Evolutionary conservation across 2,797 vertebrate genomes (phyloP).

Genomic region (Thaleichthys pacificus): DNA sequence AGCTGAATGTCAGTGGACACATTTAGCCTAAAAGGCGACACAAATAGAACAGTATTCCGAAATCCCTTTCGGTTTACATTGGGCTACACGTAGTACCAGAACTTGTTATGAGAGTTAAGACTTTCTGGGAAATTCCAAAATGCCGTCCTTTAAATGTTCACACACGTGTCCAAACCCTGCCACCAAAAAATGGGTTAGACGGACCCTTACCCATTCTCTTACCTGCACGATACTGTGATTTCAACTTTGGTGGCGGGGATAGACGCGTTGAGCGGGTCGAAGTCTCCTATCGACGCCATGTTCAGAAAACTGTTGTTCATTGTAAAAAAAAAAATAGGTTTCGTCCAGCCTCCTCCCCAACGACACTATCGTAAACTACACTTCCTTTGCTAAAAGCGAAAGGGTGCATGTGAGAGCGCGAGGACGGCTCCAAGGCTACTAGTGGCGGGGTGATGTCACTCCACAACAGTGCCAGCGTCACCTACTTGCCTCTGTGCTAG

Average conservation of each 20-base stretch:
- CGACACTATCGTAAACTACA: constrained; percentile 28
- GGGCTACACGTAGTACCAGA: too few relatives aligned
- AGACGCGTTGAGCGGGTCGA: constrained; percentile 84
- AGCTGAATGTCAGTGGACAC: too few relatives aligned
- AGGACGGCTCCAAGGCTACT: constrained; percentile 16
- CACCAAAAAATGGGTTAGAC: neutral
- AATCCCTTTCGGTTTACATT: too few relatives aligned
- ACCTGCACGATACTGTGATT: constrained; percentile 96
- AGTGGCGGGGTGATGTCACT: constrained; percentile 69
- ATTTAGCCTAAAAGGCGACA: too few relatives aligned
- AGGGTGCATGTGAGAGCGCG: constrained; percentile 35
- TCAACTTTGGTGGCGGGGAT: constrained; percentile 97
- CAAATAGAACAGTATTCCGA: too few relatives aligned
- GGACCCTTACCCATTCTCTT: constrained; percentile 40
- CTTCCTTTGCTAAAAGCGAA: constrained; percentile 55
- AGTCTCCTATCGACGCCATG: constrained; percentile 89
- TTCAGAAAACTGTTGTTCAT: constrained; percentile 80
- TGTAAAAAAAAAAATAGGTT: constrained; percentile 31
- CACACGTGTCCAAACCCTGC: too few relatives aligned
- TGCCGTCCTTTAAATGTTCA: too few relatives aligned
- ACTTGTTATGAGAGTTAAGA: constrained; percentile 1
- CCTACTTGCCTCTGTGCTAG: constrained; percentile 17
- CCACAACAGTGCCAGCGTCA: constrained; percentile 36
- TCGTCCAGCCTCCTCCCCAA: constrained; percentile 50
- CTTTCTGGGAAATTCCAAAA: neutral